Base-by-base conservation (phyloP, 2,888 invertebrate genomes). In the Rhagonycha lutea region DNA sequence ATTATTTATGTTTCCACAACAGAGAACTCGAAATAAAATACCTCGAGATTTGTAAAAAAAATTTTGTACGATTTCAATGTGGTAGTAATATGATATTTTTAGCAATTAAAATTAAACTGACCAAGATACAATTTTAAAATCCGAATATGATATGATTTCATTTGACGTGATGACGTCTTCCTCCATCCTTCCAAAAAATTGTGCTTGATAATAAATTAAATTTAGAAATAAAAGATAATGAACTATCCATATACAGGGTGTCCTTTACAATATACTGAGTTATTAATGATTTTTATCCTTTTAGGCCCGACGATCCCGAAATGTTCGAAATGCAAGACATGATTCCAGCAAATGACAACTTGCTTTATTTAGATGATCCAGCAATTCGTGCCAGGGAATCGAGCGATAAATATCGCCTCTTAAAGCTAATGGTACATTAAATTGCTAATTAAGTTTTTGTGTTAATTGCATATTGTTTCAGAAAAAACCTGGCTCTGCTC, bases 341-440 rank as follows among this genome's bases (percentile, higher is more conserved):
- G 5, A 29, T 72, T 60, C 72, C 70, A 32, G n/a, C 67, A 14
- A 74, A 73, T 28, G 78, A 78, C 8, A 75, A 78, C 29, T 47
- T 61, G 26, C 47, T 73, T 7, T 78, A 78, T 24, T 70, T 75
- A 14, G 78, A 78, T 61, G 75, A 74, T 26, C 77, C 77, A 11
- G 65, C 68, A 26, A 18, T 23, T 14, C 74, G 72, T 18, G 28
- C 72, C 14, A 63, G 70, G 24, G 14, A 60, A 60, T 23, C 65
- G 14, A 72, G 72, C 14, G 74, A 77, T 12, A 77, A 61, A 67
- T 14, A 63, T 14, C 68, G 74, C 23, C 71, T 77, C 23, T 62
- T 73, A 9, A 77, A 77, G 32, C 68, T 77, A n/a, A 71, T 77
- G 47, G 77, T 77, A 65, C 24, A 12, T 24, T 65, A 62, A 62